These are phyloP conservation scores for Ailurus styani DNA, from an alignment of 2,113 vertebrate genomes.

Conservation along the genomic window DNA sequence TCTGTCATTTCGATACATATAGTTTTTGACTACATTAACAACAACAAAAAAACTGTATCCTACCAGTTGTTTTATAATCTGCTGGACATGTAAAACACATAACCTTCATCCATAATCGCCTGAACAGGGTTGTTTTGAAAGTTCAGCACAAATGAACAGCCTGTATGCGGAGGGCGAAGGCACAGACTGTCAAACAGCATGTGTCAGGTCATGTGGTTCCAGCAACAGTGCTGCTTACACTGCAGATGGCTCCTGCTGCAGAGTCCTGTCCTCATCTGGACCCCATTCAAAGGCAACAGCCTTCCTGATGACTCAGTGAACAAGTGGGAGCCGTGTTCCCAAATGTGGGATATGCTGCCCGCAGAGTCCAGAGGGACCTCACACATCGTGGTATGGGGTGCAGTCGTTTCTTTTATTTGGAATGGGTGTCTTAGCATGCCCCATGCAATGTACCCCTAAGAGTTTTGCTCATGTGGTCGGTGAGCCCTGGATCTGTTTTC, in stretches of 20 bases:
- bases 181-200: background rate
- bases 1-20: background rate
- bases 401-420: background rate
- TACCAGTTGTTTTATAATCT: background rate
- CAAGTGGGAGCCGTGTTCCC: background rate
- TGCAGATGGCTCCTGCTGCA: background rate
- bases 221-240: background rate
- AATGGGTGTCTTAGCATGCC: too few species aligned
- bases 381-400: too few species aligned
- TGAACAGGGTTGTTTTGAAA: background rate
- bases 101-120: background rate
- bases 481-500: background rate
- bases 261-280: background rate
- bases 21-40: background rate
- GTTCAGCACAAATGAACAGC: background rate
- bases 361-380: background rate
- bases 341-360: background rate
- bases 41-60: background rate
- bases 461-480: background rate
- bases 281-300: background rate
- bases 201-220: background rate
- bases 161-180: background rate
- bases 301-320: background rate
- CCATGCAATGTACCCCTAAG: too few species aligned
- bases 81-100: background rate